phyloP scores from a whole-genome alignment of 2,797 vertebrate species.

The Ptychadena robeensis region DNA sequence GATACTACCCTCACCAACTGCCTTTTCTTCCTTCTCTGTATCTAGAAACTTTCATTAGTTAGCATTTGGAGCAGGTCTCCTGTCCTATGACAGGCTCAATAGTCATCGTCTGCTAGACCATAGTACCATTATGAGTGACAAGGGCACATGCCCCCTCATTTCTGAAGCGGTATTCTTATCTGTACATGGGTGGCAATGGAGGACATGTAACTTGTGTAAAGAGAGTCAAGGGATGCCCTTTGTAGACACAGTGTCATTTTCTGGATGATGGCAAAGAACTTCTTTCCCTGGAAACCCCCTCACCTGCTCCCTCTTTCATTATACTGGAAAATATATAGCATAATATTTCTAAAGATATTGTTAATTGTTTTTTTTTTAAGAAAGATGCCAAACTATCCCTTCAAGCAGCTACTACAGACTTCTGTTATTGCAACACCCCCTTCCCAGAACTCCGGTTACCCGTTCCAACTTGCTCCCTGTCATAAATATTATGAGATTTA shows the following conservation, averaged over 20 bases:
- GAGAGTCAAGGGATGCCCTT: background rate
- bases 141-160: no score
- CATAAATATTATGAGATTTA: slow-evolving; percentile 62
- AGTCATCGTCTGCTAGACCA: no score
- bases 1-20: no score
- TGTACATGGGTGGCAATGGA: no score
- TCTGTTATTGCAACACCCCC: background rate
- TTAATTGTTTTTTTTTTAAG: background rate
- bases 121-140: no score
- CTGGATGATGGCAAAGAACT: background rate
- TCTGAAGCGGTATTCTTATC: no score
- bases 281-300: background rate
- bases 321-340: no score
- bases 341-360: no score
- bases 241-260: background rate
- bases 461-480: slow-evolving; percentile 53
- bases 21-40: no score
- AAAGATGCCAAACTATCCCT: background rate
- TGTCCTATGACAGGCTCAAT: no score
- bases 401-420: slow-evolving; percentile 5
- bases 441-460: slow-evolving; percentile 13
- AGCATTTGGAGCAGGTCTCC: no score
- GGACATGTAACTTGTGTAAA: background rate
- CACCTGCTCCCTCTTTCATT: background rate
- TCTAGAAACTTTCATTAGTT: no score